Percentiles rank a stretch among this genome's conserved stretches.
phyloP scores from a whole-genome alignment of 2,113 vertebrate species.

The Ia io region DNA sequence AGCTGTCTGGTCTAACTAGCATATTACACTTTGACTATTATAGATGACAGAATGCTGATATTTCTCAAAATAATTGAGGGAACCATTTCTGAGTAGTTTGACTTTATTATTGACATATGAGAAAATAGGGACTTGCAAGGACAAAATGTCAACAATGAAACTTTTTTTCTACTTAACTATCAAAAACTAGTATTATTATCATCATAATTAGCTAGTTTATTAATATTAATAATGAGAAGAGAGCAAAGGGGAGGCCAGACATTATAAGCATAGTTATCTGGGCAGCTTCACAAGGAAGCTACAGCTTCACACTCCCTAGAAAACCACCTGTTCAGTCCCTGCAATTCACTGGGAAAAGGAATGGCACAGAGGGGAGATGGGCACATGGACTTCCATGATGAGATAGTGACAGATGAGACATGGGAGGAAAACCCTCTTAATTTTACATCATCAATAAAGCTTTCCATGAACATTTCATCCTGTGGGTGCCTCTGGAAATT shows the following conservation, averaged over 20 bases:
- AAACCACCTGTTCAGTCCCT: not conserved
- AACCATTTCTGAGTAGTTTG: not conserved
- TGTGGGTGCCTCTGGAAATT: not conserved
- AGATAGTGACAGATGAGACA: not conserved
- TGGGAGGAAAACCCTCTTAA: not conserved
- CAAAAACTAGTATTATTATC: not conserved
- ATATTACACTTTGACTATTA: no score
- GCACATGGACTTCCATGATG: not conserved
- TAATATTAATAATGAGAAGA: not conserved
- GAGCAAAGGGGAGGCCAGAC: not conserved
- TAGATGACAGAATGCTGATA: not conserved
- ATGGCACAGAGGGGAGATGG: not conserved
- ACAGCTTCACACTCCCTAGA: not conserved
- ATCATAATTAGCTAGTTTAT: not conserved
- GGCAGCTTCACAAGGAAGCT: not conserved
- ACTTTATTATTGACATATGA: not conserved
- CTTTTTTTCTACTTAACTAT: not conserved
- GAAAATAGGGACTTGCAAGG: not conserved
- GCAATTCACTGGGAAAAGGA: not conserved
- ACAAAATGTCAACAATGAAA: not conserved
- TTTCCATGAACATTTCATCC: not conserved
- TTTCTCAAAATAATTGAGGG: rapidly evolving
- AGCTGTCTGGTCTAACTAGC: no score
- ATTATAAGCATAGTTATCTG: not conserved
- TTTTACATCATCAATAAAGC: not conserved